A percentile compares a stretch with the other conserved stretches of the same genome.
Evolutionary conservation across 1,140 invertebrate genomes (phyloP).

Genomic region (Dolichoris vasculosae): DNA sequence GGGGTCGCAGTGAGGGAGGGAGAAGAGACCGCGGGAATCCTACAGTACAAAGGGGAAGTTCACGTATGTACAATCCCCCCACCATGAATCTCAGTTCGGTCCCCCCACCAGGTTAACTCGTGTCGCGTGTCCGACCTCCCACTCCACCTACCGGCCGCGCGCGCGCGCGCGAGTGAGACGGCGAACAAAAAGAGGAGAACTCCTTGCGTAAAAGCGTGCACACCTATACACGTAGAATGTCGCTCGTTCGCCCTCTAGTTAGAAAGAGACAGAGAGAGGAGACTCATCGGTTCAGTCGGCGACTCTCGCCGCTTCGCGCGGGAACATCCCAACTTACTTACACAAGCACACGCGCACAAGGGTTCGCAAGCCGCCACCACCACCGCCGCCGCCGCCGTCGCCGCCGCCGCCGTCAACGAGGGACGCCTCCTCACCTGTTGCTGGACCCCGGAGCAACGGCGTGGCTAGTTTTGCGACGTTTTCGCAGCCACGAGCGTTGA

Average conservation of each 20-base stretch:
- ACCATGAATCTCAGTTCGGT: conserved; percentile 40
- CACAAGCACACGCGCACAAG: conserved; percentile 25
- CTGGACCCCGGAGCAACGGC: conserved; percentile 23
- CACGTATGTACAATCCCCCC: conserved; percentile 53
- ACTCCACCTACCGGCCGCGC: conserved; percentile 60
- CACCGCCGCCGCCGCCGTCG: too few relatives aligned
- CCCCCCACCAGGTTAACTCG: conserved; percentile 55
- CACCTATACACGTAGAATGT: conserved; percentile 27
- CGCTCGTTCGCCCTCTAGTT: neutral
- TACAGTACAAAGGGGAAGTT: neutral
- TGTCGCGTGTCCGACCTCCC: conserved; percentile 74
- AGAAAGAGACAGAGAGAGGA: too few relatives aligned
- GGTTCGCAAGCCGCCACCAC: too few relatives aligned
- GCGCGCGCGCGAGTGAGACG: conserved; percentile 49
- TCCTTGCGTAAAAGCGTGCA: neutral
- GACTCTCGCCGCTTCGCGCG: conserved; percentile 60
- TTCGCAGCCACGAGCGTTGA: conserved; percentile 30
- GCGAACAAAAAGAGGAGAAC: neutral
- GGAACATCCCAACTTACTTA: conserved; percentile 60
- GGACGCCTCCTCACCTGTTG: conserved; percentile 57
- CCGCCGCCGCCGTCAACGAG: neutral
- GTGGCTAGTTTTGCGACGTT: conserved; percentile 13
- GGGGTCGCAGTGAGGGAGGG: neutral
- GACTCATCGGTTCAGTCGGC: neutral
- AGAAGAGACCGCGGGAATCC: conserved; percentile 17